These are phyloP conservation scores for Drosophila differens DNA, from an alignment of 2,888 invertebrate species.

Conservation along the genomic window DNA sequence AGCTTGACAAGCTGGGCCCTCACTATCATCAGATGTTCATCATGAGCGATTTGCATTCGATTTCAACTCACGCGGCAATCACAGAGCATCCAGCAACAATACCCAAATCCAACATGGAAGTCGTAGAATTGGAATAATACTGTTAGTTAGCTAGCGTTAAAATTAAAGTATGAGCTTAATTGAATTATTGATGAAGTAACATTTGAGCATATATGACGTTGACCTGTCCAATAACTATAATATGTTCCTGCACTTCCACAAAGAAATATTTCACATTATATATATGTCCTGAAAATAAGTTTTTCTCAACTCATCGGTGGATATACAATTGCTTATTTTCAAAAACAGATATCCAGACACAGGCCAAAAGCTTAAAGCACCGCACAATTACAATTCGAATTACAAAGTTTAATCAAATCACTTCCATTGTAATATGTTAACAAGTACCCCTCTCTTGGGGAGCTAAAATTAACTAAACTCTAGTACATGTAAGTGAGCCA, in stretches of 20 bases:
- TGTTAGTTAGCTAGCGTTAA: slow-evolving; percentile 26
- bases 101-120: slow-evolving; percentile 47
- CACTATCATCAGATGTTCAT: slow-evolving; percentile 91
- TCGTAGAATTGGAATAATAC: slow-evolving; percentile 65
- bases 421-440: slow-evolving; percentile 6
- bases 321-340: neutral
- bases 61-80: slow-evolving; percentile 6
- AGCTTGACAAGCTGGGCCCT: slow-evolving; percentile 91
- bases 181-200: neutral
- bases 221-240: neutral
- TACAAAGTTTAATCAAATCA: slow-evolving; percentile 17
- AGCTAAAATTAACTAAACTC: slow-evolving; percentile 1
- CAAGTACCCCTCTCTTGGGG: neutral
- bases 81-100: slow-evolving; percentile 25
- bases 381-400: neutral
- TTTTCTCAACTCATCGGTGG: neutral
- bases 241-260: neutral
- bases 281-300: neutral
- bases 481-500: neutral
- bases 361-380: neutral
- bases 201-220: neutral
- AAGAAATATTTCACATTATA: neutral
- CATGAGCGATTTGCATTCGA: slow-evolving; percentile 79
- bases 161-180: slow-evolving; percentile 7
- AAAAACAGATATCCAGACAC: neutral